Percentiles rank a stretch among this genome's conserved stretches.
These are phyloP conservation scores for Drosophila pseudoobscura DNA, from an alignment of 1,140 invertebrate species.

Conservation along the genomic window DNA sequence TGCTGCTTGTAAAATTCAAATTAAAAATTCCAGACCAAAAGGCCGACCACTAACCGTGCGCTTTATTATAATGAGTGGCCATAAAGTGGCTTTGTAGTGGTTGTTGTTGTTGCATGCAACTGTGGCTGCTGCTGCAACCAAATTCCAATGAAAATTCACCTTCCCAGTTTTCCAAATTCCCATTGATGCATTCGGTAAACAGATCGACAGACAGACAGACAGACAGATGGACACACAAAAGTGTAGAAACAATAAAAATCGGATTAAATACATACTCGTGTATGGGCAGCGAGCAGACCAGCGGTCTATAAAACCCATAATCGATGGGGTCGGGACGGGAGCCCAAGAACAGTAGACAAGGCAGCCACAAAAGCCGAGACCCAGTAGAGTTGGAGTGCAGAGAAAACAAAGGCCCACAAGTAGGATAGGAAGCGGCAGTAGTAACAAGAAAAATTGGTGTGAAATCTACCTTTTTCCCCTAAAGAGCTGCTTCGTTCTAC, in stretches of 20 bases:
- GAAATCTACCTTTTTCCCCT: constrained; percentile 59
- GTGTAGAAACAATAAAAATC: constrained; percentile 82
- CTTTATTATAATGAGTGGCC: constrained; percentile 82
- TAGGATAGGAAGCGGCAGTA: constrained; percentile 66
- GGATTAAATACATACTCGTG: constrained; percentile 70
- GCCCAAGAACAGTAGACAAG: constrained; percentile 54
- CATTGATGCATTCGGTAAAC: constrained; percentile 69
- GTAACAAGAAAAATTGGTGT: constrained; percentile 73
- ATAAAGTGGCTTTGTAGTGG: constrained; percentile 68
- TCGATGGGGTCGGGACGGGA: constrained; percentile 65
- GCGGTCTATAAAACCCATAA: constrained; percentile 72
- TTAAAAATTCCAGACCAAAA: constrained; percentile 70
- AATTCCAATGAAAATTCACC: constrained; percentile 80
- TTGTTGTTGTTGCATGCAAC: constrained; percentile 26
- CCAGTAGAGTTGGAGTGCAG: neutral
- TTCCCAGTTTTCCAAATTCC: constrained; percentile 48
- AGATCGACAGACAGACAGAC: constrained; percentile 18
- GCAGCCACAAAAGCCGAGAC: neutral
- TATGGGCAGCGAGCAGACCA: constrained; percentile 13
- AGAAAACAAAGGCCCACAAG: constrained; percentile 26
- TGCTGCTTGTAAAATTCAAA: constrained; percentile 71
- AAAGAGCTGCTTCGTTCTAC: constrained; percentile 7
- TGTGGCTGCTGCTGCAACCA: constrained; percentile 33
- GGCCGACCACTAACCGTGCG: constrained; percentile 76
- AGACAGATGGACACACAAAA: constrained; percentile 41